Percentiles rank a stretch among this genome's conserved stretches.
Conservation (phyloP, 1,140 invertebrate species). For the Trinorchestia longiramus region DNA sequence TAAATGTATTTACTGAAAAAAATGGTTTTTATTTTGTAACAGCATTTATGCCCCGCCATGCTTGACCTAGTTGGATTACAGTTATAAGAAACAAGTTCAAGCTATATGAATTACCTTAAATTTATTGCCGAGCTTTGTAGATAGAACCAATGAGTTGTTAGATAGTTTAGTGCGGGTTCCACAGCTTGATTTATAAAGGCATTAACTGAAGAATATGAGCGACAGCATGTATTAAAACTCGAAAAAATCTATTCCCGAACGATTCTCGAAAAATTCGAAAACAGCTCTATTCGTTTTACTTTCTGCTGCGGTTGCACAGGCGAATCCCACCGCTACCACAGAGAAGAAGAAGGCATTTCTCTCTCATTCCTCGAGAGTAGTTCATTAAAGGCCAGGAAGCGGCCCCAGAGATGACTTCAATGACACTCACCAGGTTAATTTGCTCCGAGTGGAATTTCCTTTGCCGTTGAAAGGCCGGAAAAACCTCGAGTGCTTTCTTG, state of each 20-base stretch:
- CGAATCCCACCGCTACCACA: neutral
- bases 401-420: slow-evolving; percentile 38
- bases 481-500: slow-evolving; percentile 35
- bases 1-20: no score
- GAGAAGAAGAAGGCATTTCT: neutral
- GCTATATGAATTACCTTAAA: neutral
- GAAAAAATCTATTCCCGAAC: neutral
- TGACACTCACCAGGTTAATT: slow-evolving; percentile 49
- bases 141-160: neutral
- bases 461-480: slow-evolving; percentile 13
- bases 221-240: neutral
- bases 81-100: neutral
- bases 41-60: no score
- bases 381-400: slow-evolving; percentile 45
- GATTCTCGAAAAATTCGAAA: neutral
- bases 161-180: no score
- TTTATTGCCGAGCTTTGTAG: no score
- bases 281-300: neutral
- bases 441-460: slow-evolving; percentile 46
- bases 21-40: no score
- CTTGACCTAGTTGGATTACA: neutral
- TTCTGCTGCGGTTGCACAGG: neutral
- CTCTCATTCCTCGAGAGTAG: slow-evolving; percentile 17
- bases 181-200: no score
- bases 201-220: no score